Evolutionary conservation across 1,140 invertebrate genomes (phyloP).

Genomic region (Scylla paramamosain): DNA sequence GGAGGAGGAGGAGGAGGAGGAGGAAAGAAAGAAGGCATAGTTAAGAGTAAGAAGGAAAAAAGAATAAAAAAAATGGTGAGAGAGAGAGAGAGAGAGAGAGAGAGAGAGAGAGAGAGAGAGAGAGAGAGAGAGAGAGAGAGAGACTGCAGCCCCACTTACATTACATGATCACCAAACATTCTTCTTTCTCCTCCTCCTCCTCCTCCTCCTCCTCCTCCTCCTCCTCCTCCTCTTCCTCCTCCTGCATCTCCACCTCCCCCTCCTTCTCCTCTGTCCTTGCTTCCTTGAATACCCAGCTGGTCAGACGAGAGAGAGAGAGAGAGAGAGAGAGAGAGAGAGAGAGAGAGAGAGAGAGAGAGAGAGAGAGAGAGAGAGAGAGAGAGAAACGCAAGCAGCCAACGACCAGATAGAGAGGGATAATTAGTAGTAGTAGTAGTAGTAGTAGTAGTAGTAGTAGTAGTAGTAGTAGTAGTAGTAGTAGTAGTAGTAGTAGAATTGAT

Average conservation of each 20-base stretch:
- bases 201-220: background rate
- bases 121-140: constrained; percentile 42
- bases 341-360: constrained; percentile 18
- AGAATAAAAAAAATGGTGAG: background rate
- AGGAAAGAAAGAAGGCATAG: background rate
- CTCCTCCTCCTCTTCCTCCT: background rate
- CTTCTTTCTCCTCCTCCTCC: background rate
- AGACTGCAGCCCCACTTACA: background rate
- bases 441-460: constrained; percentile 23
- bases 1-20: background rate
- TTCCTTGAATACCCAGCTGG: background rate
- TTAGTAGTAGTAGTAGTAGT: background rate
- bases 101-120: constrained; percentile 47
- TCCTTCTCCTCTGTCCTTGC: background rate
- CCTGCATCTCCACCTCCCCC: background rate
- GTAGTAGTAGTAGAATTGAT: background rate
- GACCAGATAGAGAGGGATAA: background rate
- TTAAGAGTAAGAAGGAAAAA: background rate
- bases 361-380: constrained; percentile 3
- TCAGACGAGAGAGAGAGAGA: background rate
- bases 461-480: background rate
- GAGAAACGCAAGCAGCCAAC: background rate
- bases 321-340: constrained; percentile 12
- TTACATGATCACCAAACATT: constrained; percentile 30
- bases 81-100: constrained; percentile 35